Evolutionary conservation across 2,113 vertebrate genomes (phyloP).

Genomic region (Leuciscus idus): DNA sequence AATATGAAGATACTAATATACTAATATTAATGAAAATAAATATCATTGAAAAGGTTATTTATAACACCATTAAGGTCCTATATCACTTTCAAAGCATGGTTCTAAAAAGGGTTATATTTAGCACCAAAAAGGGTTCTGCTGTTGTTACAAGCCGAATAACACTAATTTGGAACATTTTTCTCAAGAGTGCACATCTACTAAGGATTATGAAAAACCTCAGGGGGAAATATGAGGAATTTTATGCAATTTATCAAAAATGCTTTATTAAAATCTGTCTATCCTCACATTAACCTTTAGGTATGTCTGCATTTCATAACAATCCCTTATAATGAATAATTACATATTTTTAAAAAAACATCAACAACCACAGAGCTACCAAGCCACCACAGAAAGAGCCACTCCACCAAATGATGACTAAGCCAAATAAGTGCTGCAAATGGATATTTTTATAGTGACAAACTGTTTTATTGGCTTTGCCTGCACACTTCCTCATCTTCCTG

Average conservation of each 20-base stretch:
- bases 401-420: background rate
- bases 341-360: background rate
- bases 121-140: too few species aligned
- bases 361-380: background rate
- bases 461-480: slow-evolving; percentile 7
- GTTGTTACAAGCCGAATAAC: too few species aligned
- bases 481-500: slow-evolving; percentile 42
- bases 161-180: too few species aligned
- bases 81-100: too few species aligned
- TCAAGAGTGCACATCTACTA: too few species aligned
- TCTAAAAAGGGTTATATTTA: too few species aligned
- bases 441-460: slow-evolving; percentile 4
- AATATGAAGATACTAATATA: too few species aligned
- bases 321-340: too few species aligned
- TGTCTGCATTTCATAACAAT: background rate
- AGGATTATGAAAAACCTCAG: background rate
- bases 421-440: background rate
- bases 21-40: too few species aligned
- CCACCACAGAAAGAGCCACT: background rate
- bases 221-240: background rate
- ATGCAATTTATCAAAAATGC: background rate
- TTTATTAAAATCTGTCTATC: background rate
- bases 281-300: background rate
- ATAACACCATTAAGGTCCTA: too few species aligned
- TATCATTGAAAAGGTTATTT: too few species aligned